These are phyloP conservation scores for Musca domestica DNA, from an alignment of 1,140 invertebrate species.

Conservation along the genomic window DNA sequence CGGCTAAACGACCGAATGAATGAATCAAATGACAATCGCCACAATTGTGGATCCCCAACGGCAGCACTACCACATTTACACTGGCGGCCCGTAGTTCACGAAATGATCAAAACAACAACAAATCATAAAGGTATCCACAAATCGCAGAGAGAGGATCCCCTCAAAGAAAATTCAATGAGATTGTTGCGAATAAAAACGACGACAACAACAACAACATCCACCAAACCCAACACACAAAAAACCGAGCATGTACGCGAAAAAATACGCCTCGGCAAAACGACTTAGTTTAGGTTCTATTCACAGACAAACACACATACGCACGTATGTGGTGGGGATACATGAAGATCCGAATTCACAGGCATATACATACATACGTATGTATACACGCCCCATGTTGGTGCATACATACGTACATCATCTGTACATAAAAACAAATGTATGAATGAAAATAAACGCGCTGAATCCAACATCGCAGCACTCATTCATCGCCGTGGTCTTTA, in stretches of 20 bases:
- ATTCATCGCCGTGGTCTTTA: too few relatives aligned
- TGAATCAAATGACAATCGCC: slow-evolving; percentile 17
- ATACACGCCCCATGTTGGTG: background rate
- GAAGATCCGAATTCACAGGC: background rate
- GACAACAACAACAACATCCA: background rate
- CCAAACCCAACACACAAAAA: background rate
- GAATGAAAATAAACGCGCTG: slow-evolving; percentile 15
- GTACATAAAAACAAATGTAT: slow-evolving; percentile 9
- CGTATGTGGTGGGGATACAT: background rate
- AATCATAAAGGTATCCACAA: slow-evolving; percentile 12
- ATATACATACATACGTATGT: background rate
- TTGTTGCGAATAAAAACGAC: background rate
- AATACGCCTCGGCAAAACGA: background rate
- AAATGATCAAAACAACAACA: background rate
- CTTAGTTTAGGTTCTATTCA: background rate
- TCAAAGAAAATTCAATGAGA: slow-evolving; percentile 1
- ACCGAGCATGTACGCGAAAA: too few relatives aligned
- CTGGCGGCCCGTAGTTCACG: background rate
- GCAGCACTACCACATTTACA: too few relatives aligned
- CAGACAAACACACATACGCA: background rate
- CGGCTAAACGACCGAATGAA: background rate
- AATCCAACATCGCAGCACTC: too few relatives aligned
- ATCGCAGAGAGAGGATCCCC: background rate
- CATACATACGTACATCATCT: background rate
- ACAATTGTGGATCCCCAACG: background rate